Base-by-base conservation (phyloP, 2,797 vertebrate genomes). In the Onychomys leucogaster region DNA sequence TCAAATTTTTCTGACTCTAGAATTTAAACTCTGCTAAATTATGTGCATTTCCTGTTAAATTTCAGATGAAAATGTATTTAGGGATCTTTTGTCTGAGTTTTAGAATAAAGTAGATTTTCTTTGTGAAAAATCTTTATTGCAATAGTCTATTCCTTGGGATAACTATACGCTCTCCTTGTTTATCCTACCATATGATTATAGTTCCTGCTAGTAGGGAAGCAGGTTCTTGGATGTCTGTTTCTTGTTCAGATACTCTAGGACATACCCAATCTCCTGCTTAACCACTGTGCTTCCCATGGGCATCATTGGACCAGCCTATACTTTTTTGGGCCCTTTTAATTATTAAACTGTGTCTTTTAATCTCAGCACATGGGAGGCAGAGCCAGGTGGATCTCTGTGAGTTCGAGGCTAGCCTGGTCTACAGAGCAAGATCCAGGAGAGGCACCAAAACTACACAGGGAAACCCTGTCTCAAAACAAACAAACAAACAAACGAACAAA, bases 21-120 rank as follows among this genome's bases (percentile, higher is more conserved):
- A 94, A n/a, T 17, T 94, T 77, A 93, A 88, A 84, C 8, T 75
- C 21, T 96, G 13, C 23, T 19, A 34, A 37, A 59, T 75, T 83
- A 46, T 76, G 12, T 81, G 5, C 46, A 69, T 76, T 86, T 52
- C 17, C 52, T 17, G 69, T 83, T 75, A 89, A 59, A n/a, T 71
- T 87, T 97, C 52, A 81, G 46, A 73, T 73, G 27, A 76, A 87
- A 90, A 82, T 94, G 8, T 85, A 9, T 57, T 77, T 77, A 94
- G n/a, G 29, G 4, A 43, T 89, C 29, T 84, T 37, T 59, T 43
- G 63, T 63, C 57, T 83, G 82, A 55, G 46, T 13, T 91, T 88
- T 55, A 87, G 25, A 86, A 43, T n/a, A 81, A 83, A 92, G 34
- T 11, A 61, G 29, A 55, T 82, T 97, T 94, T 82, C 65, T 90